phyloP scores from a whole-genome alignment of 2,113 vertebrate species.

The Myodes glareolus region DNA sequence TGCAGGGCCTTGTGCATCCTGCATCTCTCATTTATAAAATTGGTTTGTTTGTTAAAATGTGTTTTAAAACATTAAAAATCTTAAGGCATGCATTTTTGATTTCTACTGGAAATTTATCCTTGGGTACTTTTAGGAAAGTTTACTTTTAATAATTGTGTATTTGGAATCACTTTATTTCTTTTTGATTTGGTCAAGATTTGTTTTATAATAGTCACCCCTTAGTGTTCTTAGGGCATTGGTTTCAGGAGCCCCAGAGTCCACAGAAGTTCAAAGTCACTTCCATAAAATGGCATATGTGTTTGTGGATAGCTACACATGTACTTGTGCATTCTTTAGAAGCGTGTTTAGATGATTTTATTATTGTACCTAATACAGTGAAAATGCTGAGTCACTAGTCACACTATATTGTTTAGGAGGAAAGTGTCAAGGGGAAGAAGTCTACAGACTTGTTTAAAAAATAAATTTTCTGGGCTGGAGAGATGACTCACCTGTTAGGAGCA shows the following conservation, averaged over 20 bases:
- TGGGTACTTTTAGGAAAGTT: neutral
- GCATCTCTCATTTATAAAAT: neutral
- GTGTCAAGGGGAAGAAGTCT: neutral
- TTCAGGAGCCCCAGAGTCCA: neutral
- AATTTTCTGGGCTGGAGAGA: neutral
- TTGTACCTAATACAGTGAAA: neutral
- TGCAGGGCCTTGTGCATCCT: neutral
- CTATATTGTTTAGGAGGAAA: neutral
- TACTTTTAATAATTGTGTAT: conserved; percentile 50
- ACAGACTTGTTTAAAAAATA: neutral
- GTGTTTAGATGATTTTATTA: neutral
- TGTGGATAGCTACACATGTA: neutral
- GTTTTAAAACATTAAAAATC: conserved; percentile 52
- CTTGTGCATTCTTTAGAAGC: neutral
- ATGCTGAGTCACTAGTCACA: neutral
- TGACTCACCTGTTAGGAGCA: too few relatives aligned
- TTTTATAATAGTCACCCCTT: neutral
- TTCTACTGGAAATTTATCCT: conserved; percentile 37
- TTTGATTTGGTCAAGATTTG: neutral
- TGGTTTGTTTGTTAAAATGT: neutral
- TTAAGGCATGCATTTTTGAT: conserved; percentile 14
- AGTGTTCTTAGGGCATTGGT: neutral
- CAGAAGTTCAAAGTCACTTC: neutral
- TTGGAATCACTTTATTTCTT: conserved; percentile 35
- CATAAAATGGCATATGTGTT: neutral